Conservation (phyloP, 2,888 invertebrate species). For the Hyalella azteca region DNA sequence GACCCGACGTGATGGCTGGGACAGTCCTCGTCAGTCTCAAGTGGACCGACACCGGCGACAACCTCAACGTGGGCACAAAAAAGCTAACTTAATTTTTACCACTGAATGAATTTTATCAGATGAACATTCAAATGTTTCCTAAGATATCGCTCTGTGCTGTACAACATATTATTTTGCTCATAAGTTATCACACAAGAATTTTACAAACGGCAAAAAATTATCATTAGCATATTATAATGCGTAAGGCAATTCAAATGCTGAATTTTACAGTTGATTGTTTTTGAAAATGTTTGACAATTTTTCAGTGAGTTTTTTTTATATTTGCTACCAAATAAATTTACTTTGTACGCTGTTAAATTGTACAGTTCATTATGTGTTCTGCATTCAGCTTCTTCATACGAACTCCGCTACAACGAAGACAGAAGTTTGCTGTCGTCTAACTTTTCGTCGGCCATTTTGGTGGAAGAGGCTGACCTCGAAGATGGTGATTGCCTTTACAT, state of each 20-base stretch:
- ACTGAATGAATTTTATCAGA: no score
- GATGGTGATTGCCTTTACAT: neutral
- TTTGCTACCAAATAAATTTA: neutral
- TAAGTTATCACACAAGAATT: no score
- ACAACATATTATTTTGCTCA: no score
- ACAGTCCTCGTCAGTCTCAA: conserved; percentile 34
- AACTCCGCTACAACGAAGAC: neutral
- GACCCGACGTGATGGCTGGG: conserved; percentile 11
- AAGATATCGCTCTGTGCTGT: no score
- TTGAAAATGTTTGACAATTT: neutral
- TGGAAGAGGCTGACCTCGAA: neutral
- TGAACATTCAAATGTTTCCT: no score
- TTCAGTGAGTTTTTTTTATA: neutral
- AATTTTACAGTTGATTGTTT: no score
- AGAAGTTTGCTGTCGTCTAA: neutral
- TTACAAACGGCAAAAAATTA: no score
- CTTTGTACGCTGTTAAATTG: neutral
- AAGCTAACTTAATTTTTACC: no score
- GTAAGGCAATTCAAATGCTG: no score
- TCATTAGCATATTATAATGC: no score
- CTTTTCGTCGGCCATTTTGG: neutral
- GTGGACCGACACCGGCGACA: conserved; percentile 41
- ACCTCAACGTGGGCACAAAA: conserved; percentile 39
- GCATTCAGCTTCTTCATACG: neutral
- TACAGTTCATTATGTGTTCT: neutral